Conservation (phyloP, 2,888 invertebrate species). For the Chaetogeoica ovagalla region DNA sequence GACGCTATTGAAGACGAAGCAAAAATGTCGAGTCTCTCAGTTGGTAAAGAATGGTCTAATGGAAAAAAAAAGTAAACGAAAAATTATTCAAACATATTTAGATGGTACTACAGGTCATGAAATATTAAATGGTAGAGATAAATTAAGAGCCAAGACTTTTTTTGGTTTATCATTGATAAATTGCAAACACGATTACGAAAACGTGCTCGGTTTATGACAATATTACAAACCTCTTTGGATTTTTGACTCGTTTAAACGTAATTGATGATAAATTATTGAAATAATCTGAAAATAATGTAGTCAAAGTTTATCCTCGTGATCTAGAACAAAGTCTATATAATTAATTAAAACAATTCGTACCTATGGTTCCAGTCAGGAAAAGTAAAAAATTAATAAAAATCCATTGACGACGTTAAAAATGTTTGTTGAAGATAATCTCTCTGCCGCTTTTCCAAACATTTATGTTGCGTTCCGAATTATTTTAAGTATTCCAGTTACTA, state of each 20-base stretch:
- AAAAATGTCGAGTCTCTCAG: not conserved
- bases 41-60: not conserved
- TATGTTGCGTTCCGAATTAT: not conserved
- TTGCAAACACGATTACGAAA: not conserved
- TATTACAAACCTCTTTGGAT: not conserved
- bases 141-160: too few relatives aligned
- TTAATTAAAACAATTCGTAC: not conserved
- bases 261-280: not conserved
- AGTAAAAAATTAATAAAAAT: not conserved
- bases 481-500: not conserved
- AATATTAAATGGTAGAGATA: not conserved
- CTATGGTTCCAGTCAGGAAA: not conserved
- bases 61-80: not conserved
- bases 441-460: not conserved
- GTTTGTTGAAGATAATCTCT: too few relatives aligned
- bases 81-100: not conserved
- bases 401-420: too few relatives aligned
- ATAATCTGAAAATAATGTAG: not conserved
- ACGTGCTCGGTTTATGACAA: not conserved
- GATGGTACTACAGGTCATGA: not conserved
- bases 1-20: not conserved
- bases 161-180: too few relatives aligned
- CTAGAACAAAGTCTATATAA: not conserved
- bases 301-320: not conserved
- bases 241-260: not conserved